phyloP scores from a whole-genome alignment of 2,113 vertebrate species.

The Trochalopteron elliotii region DNA sequence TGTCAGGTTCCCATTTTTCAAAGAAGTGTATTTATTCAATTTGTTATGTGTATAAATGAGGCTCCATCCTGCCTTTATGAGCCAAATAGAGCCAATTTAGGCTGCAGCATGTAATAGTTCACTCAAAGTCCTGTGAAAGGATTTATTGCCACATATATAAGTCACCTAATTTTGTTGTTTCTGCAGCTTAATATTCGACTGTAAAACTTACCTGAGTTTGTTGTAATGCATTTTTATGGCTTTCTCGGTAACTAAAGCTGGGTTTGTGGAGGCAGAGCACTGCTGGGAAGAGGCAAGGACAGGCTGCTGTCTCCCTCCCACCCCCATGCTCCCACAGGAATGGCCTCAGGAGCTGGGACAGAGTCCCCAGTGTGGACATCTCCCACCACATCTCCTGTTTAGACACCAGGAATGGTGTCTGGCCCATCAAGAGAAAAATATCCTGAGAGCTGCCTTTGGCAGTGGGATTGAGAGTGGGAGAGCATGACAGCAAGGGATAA shows the following conservation, averaged over 20 bases:
- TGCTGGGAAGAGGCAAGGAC: neutral
- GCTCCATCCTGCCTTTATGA: neutral
- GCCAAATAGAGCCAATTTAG: neutral
- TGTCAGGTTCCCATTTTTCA: neutral
- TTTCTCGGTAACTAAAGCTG: neutral
- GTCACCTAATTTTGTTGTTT: neutral
- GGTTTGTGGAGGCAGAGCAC: neutral
- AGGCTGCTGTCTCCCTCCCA: neutral
- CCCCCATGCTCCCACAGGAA: fast-evolving
- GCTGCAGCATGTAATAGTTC: neutral
- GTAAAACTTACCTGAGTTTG: neutral
- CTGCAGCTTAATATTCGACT: neutral
- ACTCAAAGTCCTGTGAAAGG: neutral
- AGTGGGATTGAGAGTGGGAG: neutral
- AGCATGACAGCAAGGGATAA: neutral
- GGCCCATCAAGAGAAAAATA: neutral
- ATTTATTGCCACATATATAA: neutral
- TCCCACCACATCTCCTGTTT: neutral
- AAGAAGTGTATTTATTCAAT: neutral
- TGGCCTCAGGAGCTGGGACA: neutral
- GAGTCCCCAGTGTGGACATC: too few relatives aligned
- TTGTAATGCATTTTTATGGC: neutral
- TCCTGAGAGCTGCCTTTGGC: too few relatives aligned
- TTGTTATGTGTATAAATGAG: neutral
- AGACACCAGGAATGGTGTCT: neutral